Evolutionary conservation across 1,140 invertebrate species (phyloP).

Genomic region (Eriocheir sinensis): DNA sequence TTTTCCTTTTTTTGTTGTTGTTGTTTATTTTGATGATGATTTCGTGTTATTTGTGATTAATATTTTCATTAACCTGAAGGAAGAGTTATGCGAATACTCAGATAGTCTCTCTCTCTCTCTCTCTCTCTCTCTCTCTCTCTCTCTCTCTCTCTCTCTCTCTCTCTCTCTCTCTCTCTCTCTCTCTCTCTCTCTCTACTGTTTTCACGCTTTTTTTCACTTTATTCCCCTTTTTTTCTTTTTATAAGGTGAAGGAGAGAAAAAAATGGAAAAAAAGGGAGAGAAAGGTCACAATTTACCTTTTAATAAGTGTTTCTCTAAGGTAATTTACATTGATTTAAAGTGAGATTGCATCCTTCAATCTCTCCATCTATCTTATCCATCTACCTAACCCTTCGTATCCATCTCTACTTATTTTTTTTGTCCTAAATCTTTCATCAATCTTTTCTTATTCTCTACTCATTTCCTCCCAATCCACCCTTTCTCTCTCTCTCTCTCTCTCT

Average conservation of each 20-base stretch:
- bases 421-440: background rate
- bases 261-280: too few relatives aligned
- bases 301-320: too few relatives aligned
- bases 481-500: slow-evolving; percentile 18
- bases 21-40: background rate
- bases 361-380: too few relatives aligned
- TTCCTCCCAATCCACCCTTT: background rate
- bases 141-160: background rate
- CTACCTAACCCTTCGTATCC: too few relatives aligned
- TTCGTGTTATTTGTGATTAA: background rate
- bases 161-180: slow-evolving; percentile 14
- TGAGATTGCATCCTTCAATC: too few relatives aligned
- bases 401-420: background rate
- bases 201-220: too few relatives aligned
- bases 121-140: background rate
- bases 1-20: background rate
- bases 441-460: background rate
- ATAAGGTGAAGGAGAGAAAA: too few relatives aligned
- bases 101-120: background rate
- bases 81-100: background rate
- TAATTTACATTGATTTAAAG: too few relatives aligned
- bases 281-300: too few relatives aligned
- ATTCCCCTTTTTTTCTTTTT: too few relatives aligned
- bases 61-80: background rate
- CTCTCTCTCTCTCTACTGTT: background rate